Base-by-base conservation (phyloP, 2,888 invertebrate genomes). In the Monoplex corrugatus region DNA sequence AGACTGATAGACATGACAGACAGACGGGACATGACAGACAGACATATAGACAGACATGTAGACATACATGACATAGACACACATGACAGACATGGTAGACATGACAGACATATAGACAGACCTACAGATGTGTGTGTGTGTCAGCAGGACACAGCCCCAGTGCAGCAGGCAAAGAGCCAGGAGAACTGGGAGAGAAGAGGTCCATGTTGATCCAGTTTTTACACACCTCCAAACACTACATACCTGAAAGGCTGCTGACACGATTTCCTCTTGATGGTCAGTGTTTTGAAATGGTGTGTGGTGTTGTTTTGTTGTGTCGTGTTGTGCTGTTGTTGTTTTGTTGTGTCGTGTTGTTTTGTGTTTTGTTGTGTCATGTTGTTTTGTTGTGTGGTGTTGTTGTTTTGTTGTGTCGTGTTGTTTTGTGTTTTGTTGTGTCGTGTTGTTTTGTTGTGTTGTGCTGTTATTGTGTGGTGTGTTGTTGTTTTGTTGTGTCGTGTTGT, bases 161-260 rank as follows among this genome's bases (percentile, higher is more conserved):
- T 32, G n/a, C 43, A 32, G 23, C 23, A 43, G 78, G 40, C 40
- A 80, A 43, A 28, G 92, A 94, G 72, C 96, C 96, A 2, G 96
- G 96, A 88, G 97, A 97, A 75, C 96, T 97, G 19, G 97, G 97
- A 87, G 96, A 97, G 88, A 96, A 97, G 75, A 89, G 97, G 85
- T 96, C 96, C 87, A 97, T 97, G 94, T 96, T 99, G 88, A 96
- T 98, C 35, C 96, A 97, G 78, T 98, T 99, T 96, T 96, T 99
- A 63, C 97, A 98, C 93, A 97, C 97, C 91, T 99, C 99, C 0
- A 96, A 97, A 19, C 96, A 97, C 95, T 99, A 99, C 94, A 98
- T 97, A 0, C 98, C 99, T 0, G 98, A 99, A 96, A 97, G 97
- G 85, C 98, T 99, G 0, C 96, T 99, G 43, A 97, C 98, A 40